Base-by-base conservation (phyloP, 2,113 vertebrate species). In the Varanus salvator region DNA sequence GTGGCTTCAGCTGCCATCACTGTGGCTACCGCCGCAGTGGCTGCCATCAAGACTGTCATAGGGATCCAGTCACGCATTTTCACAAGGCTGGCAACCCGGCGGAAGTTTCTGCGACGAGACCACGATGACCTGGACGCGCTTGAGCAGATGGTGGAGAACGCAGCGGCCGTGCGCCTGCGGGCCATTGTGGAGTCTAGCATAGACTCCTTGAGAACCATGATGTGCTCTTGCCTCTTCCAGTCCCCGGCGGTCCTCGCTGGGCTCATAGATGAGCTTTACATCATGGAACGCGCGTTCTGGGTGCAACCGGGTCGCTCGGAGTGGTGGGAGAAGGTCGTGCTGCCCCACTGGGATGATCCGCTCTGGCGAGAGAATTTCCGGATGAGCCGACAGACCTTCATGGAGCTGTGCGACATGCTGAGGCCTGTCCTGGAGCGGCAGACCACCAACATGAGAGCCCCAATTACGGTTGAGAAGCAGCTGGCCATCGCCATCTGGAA, bases 181-280 rank as follows among this genome's bases (percentile, higher is more conserved):
- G 88, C 83, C 0, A 44, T 85, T 1, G 83, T 90, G 6, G 83
- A 90, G 44, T 85, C 83, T 12, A 90, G 88, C 80, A 90, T 90
- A 1, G 88, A 85, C n/a, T 90, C 88, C 19, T 71, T 90, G 64
- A 85, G 76, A 3, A 34, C 75, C n/a, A 71, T 90, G 83, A 50
- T 66, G 75, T 90, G 88, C 50, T 90, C 88, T 4, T 90, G 88
- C 57, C 88, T 85, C 75, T 90, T 90, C 88, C 88, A 90, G 88
- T 90, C 88, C 2, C 88, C 88, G 0, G 88, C 88, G 1, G 75
- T 90, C 27, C 75, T 90, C 1, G 88, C 88, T 6, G 88, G 88
- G 2, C 75, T 90, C 23, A 90, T 90, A 31, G 88, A 90, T 1
- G 88, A 90, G 29, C 88, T 90, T 38, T 90, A 90, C 75, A 90